Percentiles rank a stretch among this genome's conserved stretches.
Evolutionary conservation across 64 coral and sea anemone genomes (phyloP).

Genomic region (Montipora capricornis): DNA sequence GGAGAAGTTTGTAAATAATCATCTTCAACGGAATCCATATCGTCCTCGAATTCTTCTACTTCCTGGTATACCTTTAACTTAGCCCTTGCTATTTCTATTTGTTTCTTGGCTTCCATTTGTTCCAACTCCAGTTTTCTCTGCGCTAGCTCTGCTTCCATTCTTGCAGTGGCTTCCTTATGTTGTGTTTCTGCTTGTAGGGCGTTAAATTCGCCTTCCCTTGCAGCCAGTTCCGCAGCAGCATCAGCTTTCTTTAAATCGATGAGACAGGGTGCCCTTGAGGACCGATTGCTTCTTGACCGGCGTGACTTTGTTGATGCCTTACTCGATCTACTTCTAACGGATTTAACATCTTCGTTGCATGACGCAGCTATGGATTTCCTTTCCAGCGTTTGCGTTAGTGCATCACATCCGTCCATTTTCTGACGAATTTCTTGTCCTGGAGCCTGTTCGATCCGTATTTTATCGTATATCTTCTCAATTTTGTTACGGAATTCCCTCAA

Average conservation of each 20-base stretch:
- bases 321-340: no score
- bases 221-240: slow-evolving; percentile 14
- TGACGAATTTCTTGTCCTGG: no score
- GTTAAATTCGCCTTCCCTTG: slow-evolving; percentile 4
- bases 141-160: background rate
- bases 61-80: background rate
- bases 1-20: background rate
- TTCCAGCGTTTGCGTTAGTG: no score
- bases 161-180: background rate
- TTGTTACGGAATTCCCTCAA: no score
- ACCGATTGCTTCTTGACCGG: background rate
- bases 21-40: background rate
- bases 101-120: background rate
- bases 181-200: background rate
- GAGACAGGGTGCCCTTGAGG: background rate
- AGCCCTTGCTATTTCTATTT: background rate
- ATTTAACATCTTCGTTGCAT: no score
- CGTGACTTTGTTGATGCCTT: no score
- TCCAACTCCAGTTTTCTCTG: background rate
- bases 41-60: background rate
- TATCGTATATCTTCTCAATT: no score
- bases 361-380: no score
- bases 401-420: no score
- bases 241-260: slow-evolving; percentile 20
- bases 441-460: no score